phyloP scores from a whole-genome alignment of 2,113 vertebrate species.

The Microcebus griseorufus region DNA sequence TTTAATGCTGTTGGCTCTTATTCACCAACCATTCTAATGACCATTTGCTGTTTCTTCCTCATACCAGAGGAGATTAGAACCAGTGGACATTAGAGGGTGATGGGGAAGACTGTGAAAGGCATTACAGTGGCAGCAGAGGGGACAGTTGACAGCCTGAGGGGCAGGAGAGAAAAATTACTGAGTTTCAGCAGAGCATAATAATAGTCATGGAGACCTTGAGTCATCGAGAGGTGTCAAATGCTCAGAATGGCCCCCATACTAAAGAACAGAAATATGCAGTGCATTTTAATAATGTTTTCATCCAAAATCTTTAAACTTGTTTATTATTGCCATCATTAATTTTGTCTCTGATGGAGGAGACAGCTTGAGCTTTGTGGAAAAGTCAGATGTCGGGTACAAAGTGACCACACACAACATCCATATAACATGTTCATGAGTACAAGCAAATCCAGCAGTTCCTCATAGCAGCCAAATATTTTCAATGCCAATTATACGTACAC shows the following conservation, averaged over 20 bases:
- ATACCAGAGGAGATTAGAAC: constrained; percentile 29
- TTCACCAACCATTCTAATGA: background rate
- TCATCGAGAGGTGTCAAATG: background rate
- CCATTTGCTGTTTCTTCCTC: background rate
- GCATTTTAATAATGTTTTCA: background rate
- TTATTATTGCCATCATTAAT: constrained; percentile 23
- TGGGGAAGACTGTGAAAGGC: background rate
- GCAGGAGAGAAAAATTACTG: constrained; percentile 23
- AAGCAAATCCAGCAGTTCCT: background rate
- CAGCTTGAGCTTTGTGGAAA: background rate
- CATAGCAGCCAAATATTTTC: background rate
- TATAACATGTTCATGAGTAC: background rate
- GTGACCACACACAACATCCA: background rate
- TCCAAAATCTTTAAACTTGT: background rate
- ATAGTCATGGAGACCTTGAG: constrained; percentile 32
- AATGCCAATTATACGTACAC: background rate
- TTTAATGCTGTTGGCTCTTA: background rate
- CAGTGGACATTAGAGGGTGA: background rate
- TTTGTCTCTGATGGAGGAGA: background rate
- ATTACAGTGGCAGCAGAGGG: background rate
- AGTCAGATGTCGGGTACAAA: background rate
- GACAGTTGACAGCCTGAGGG: constrained; percentile 44
- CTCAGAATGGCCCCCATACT: background rate
- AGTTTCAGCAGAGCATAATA: background rate
- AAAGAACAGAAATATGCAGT: background rate